Base-by-base conservation (phyloP, 2,888 invertebrate species). In the Panzeria rudis region DNA sequence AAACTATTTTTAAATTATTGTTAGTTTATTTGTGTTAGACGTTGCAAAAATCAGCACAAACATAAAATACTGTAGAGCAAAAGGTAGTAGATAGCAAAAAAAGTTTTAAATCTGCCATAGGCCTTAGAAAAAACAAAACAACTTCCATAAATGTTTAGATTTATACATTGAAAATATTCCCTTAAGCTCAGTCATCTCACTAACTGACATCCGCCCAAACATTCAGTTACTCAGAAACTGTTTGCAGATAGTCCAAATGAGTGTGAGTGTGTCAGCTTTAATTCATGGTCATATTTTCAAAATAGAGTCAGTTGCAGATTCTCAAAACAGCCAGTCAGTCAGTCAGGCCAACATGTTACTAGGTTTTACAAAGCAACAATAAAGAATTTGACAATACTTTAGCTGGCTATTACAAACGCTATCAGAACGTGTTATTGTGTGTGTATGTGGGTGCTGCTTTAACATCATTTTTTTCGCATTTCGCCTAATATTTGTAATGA, bases 231-330 rank as follows among this genome's bases (percentile, higher is more conserved):
- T 5, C 38, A 35, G 23, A 8, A 38, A 23, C 52, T 38, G 6
- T 32, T 47, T 29, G 32, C 15, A 23, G 17, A 50, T 50, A 50
- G 20, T 29, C n/a, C 3, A 64, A 25, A 52, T 41, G 29, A 23
- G 11, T 38, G 20, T 41, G 50, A 0, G 29, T 32, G 38, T 41
- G 23, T 59, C 13, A 38, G 47, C 54, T 38, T 23, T 23, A 73
- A 29, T 64, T 52, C 54, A 62, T 75, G 32, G 54, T 54, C 29
- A 47, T 66, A 23, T 76, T 66, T 66, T 44, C 8, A 25, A 54
- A 75, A 54, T 29, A 41, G 29, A 64, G 72, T 61, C 72, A 72
- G 59, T 61, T 59, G 47, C 72, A 61, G 59, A 59, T 61, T 23
- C 25, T 47, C 15, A 47, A 32, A 72, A 35, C 41, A 25, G 2